A percentile compares a stretch with the other conserved stretches of the same genome.
These are phyloP conservation scores for Drosophila teissieri DNA, from an alignment of 1,140 invertebrate genomes.

Conservation along the genomic window DNA sequence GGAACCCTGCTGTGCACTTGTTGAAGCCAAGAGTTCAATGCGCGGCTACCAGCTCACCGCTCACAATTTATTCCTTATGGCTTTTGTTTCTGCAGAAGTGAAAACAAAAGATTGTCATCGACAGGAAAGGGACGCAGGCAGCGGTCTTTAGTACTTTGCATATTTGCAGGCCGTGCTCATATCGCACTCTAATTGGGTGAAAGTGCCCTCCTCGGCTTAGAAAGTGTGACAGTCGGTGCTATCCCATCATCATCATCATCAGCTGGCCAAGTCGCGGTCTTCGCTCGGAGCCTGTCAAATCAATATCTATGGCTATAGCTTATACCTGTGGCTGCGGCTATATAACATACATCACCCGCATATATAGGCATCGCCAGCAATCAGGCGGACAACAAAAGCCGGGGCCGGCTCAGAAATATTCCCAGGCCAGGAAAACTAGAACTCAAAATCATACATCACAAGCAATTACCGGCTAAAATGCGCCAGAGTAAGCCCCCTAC, in stretches of 20 bases:
- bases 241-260: slow-evolving; percentile 25
- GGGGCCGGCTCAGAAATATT: slow-evolving; percentile 61
- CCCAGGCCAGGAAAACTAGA: slow-evolving; percentile 80
- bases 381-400: slow-evolving; percentile 64
- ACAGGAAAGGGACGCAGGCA: slow-evolving; percentile 1
- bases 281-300: slow-evolving; percentile 67
- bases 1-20: slow-evolving; percentile 82
- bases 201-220: slow-evolving; percentile 64
- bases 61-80: slow-evolving; percentile 81
- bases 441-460: slow-evolving; percentile 83
- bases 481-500: slow-evolving; percentile 66
- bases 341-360: slow-evolving; percentile 82
- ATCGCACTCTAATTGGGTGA: slow-evolving; percentile 72
- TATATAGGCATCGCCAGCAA: slow-evolving; percentile 79
- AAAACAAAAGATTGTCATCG: slow-evolving; percentile 84
- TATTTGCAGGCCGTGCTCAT: slow-evolving; percentile 25
- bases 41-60: slow-evolving; percentile 70
- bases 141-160: slow-evolving; percentile 21
- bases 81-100: slow-evolving; percentile 81
- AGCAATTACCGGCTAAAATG: slow-evolving; percentile 82
- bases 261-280: neutral
- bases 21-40: slow-evolving; percentile 80
- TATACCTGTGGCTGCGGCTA: slow-evolving; percentile 69
- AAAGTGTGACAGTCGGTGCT: slow-evolving; percentile 67
- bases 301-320: slow-evolving; percentile 70